A percentile compares a stretch with the other conserved stretches of the same genome.
Evolutionary conservation across 2,888 invertebrate genomes (phyloP).

Genomic region (Vesta saturnalis): DNA sequence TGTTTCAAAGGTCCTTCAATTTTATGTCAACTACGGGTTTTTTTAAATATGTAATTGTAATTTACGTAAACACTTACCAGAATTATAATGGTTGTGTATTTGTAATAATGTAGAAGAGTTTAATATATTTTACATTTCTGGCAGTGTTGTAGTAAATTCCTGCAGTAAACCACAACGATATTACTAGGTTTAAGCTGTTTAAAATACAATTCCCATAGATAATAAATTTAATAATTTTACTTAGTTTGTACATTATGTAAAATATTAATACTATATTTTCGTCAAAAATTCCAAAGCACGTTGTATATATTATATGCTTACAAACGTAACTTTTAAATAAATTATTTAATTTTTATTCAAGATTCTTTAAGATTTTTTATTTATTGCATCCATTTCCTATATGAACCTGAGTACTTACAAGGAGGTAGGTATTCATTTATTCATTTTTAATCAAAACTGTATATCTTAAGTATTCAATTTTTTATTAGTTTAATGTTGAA

Average conservation of each 20-base stretch:
- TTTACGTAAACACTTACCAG: constrained; percentile 37
- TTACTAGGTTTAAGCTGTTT: constrained; percentile 50
- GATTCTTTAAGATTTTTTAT: constrained; percentile 2
- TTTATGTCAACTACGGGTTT: constrained; percentile 39
- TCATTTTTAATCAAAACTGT: no score
- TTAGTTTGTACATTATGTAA: constrained; percentile 53
- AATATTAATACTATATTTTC: constrained; percentile 60
- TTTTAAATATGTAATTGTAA: constrained; percentile 28
- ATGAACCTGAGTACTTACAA: no score
- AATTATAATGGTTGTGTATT: constrained; percentile 32
- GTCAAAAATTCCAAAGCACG: constrained; percentile 60
- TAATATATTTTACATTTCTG: constrained; percentile 25
- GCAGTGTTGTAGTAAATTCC: constrained; percentile 37
- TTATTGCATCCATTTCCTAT: constrained; percentile 1
- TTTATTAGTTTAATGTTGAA: no score
- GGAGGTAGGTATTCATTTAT: no score
- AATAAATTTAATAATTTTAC: constrained; percentile 33
- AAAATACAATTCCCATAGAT: constrained; percentile 47
- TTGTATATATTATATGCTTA: constrained; percentile 57
- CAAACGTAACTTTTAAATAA: constrained; percentile 56
- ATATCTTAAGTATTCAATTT: no score
- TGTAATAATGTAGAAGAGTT: constrained; percentile 22
- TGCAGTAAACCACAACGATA: constrained; percentile 52
- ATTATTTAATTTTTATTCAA: constrained; percentile 54
- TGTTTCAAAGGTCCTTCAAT: constrained; percentile 33